Evolutionary conservation across 2,797 vertebrate species (phyloP).

Genomic region (Alosa sapidissima): DNA sequence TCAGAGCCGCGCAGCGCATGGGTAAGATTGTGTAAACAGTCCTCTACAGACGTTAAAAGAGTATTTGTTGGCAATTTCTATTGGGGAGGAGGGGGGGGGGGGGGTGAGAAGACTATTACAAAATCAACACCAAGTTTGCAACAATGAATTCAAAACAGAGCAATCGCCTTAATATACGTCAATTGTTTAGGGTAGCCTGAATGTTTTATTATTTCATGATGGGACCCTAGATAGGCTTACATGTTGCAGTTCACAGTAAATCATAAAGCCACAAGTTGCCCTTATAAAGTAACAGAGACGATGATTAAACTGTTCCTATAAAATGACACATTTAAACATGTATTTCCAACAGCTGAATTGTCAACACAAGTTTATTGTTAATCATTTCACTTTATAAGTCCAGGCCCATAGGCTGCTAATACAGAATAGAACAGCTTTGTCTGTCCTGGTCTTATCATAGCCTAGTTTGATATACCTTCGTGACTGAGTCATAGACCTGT

Average conservation of each 20-base stretch:
- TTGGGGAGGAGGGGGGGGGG: not conserved
- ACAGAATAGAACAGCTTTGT: not conserved
- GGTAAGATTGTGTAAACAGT: slow-evolving; percentile 55
- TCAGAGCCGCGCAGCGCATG: slow-evolving; percentile 64
- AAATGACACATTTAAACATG: not conserved
- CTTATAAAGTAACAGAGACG: not conserved
- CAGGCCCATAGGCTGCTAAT: not conserved
- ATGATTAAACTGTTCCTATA: not conserved
- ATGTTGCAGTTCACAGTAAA: not conserved
- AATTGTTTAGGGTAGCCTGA: not conserved
- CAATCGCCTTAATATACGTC: not conserved
- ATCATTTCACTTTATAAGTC: not conserved
- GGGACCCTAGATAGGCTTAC: not conserved
- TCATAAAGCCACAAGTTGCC: not conserved
- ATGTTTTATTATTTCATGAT: not conserved
- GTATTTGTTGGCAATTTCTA: not conserved
- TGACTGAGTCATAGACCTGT: not conserved
- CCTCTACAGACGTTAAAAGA: not conserved
- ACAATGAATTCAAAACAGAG: slow-evolving; percentile 11
- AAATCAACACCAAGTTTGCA: not conserved
- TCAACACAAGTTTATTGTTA: not conserved
- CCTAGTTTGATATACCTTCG: not conserved
- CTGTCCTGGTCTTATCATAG: not conserved
- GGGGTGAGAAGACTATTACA: not conserved
- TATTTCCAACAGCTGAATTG: not conserved